Evolutionary conservation across 2,113 vertebrate genomes (phyloP).

Genomic region (Notiomystis cincta): DNA sequence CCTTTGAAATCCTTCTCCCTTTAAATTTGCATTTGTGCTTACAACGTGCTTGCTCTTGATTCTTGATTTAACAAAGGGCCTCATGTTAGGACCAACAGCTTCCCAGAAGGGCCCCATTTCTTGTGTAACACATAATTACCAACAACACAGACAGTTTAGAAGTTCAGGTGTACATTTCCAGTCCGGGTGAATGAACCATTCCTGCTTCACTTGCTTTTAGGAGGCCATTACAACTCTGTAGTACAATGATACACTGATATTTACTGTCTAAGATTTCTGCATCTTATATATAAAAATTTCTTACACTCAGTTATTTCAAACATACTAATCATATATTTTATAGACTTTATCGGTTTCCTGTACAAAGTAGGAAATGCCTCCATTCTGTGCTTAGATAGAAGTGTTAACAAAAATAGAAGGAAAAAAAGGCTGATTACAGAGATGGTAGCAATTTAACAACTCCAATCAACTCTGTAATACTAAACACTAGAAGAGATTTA

Average conservation of each 20-base stretch:
- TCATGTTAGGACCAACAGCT: neutral
- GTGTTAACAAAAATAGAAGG: neutral
- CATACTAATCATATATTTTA: neutral
- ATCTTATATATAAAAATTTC: neutral
- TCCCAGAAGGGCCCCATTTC: neutral
- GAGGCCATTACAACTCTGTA: fast-evolving
- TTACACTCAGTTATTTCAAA: neutral
- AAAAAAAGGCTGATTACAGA: neutral
- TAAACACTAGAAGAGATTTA: neutral
- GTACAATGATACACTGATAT: neutral
- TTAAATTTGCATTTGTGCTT: neutral
- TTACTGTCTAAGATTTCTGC: neutral
- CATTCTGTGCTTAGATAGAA: neutral
- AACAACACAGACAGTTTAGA: neutral
- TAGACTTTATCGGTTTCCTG: neutral
- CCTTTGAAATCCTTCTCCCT: neutral
- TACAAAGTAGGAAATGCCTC: neutral
- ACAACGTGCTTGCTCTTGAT: neutral
- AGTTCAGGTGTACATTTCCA: neutral
- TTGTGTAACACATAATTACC: neutral
- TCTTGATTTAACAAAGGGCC: neutral
- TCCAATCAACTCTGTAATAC: neutral
- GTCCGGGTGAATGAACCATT: neutral
- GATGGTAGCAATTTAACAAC: neutral
- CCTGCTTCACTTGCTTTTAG: neutral